phyloP scores from a whole-genome alignment of 1,140 invertebrate species.

The silkworm (Bombyx mori) region DNA sequence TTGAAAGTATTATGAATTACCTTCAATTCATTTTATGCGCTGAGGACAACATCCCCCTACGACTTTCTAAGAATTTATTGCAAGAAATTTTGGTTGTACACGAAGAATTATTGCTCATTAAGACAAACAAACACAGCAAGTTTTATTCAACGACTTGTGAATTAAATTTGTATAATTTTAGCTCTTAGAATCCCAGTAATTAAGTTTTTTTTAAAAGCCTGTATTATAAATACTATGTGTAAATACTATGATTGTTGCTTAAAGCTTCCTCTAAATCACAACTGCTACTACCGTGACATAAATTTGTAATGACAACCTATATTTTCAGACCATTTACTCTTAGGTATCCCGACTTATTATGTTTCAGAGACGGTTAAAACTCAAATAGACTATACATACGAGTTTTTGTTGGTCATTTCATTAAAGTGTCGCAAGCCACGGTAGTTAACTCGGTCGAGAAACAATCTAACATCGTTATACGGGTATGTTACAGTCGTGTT shows the following conservation, averaged over 20 bases:
- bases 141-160: conserved; percentile 4
- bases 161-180: neutral
- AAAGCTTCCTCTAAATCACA: too few species aligned
- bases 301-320: too few species aligned
- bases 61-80: conserved; percentile 1
- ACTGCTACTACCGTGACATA: too few species aligned
- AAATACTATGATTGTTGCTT: neutral
- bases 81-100: conserved; percentile 2
- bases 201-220: too few species aligned
- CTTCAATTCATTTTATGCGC: too few species aligned
- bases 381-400: neutral
- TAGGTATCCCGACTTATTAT: too few species aligned
- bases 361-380: neutral
- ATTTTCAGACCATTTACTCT: too few species aligned
- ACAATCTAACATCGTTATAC: conserved; percentile 17
- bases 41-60: neutral
- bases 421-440: conserved; percentile 11
- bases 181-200: too few species aligned
- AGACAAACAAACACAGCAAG: neutral
- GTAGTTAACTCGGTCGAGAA: conserved; percentile 17
- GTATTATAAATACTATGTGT: conserved; percentile 2
- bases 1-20: neutral
- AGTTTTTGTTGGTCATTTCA: conserved; percentile 1
- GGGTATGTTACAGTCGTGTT: conserved; percentile 17
- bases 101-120: conserved; percentile 4